These are phyloP conservation scores for Glaucomys volans DNA, from an alignment of 2,113 vertebrate species.

Conservation along the genomic window DNA sequence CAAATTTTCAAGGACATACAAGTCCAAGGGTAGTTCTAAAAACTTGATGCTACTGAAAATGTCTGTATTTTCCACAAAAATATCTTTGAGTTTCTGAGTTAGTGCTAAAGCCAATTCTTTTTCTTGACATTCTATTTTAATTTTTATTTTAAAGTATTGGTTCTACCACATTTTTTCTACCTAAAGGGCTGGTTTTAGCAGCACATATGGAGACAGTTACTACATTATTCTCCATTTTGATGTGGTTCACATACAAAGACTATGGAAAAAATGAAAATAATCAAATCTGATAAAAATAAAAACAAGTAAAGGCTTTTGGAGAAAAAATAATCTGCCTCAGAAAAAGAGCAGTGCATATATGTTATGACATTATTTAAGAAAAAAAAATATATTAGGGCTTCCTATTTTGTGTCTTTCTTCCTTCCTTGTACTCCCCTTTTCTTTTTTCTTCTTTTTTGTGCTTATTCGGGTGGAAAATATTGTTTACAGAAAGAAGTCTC, in stretches of 20 bases:
- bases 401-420: background rate
- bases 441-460: background rate
- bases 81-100: background rate
- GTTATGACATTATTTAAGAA: background rate
- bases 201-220: background rate
- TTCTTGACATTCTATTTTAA: background rate
- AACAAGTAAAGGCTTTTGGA: background rate
- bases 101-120: background rate
- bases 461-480: background rate
- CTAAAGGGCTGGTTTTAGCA: background rate
- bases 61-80: background rate
- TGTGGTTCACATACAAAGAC: background rate
- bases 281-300: background rate
- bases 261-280: conserved; percentile 20
- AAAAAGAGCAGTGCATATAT: background rate
- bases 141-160: background rate
- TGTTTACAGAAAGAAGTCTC: background rate
- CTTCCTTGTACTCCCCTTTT: background rate
- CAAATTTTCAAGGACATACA: background rate
- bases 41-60: background rate
- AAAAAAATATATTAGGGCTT: background rate
- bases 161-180: background rate
- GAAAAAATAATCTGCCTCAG: background rate
- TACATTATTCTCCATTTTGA: background rate
- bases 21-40: background rate